These are phyloP conservation scores for human DNA, from an alignment of 2,113 vertebrate genomes.

Conservation along the genomic window DNA sequence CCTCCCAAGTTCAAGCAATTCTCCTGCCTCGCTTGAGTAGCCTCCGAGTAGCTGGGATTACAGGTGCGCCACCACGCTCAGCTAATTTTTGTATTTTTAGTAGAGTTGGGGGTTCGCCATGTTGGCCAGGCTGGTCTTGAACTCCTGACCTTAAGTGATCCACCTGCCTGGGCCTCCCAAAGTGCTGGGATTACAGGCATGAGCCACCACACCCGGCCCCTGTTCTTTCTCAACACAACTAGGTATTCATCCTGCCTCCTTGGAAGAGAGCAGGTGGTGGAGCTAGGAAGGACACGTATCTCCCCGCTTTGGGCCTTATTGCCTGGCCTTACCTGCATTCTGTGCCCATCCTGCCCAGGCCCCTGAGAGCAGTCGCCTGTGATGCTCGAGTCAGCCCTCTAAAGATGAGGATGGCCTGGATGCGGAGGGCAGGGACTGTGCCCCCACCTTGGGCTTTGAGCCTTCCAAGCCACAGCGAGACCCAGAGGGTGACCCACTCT, in stretches of 20 bases:
- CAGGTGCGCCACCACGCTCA: too few species aligned
- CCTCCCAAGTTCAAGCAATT: too few species aligned
- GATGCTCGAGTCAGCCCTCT: not conserved
- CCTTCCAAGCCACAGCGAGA: not conserved
- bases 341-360: not conserved
- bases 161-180: too few species aligned
- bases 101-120: too few species aligned
- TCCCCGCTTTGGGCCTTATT: not conserved
- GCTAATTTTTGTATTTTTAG: too few species aligned
- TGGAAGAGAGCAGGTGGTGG: not conserved
- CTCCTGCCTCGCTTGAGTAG: too few species aligned
- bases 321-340: not conserved
- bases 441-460: not conserved
- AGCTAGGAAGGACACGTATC: not conserved
- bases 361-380: rapidly evolving
- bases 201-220: too few species aligned
- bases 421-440: not conserved
- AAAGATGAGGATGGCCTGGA: not conserved
- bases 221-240: not conserved
- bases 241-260: not conserved
- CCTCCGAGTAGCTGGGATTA: too few species aligned
- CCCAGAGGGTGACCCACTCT: constrained; percentile 6
- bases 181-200: too few species aligned
- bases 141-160: too few species aligned
- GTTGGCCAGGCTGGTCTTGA: too few species aligned